These are phyloP conservation scores for Hermaeophaga mercurialis DNA, from an alignment of 2,888 invertebrate genomes.

Conservation along the genomic window DNA sequence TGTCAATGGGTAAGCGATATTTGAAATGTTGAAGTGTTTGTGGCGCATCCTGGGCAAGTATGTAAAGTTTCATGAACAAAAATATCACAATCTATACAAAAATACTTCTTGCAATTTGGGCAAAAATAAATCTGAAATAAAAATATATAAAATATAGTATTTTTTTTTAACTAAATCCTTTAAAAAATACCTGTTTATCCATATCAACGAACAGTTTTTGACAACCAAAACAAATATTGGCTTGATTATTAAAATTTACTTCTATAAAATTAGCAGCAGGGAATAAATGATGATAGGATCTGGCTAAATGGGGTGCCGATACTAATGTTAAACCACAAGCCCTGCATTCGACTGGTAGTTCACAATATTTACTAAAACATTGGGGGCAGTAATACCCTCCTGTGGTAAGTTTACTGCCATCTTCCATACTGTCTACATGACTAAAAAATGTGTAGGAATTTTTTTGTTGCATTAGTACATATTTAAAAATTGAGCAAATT, in stretches of 20 bases:
- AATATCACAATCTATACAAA: constrained; percentile 95
- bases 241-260: constrained; percentile 64
- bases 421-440: constrained; percentile 78
- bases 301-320: constrained; percentile 96
- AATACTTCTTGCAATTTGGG: constrained; percentile 75
- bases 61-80: constrained; percentile 93
- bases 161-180: neutral
- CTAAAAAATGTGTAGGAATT: too few species aligned
- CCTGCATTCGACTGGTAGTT: constrained; percentile 95
- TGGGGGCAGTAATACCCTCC: constrained; percentile 92
- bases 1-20: constrained; percentile 41
- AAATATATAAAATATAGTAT: neutral
- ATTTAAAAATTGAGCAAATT: too few species aligned
- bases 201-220: constrained; percentile 67
- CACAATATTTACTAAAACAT: constrained; percentile 97
- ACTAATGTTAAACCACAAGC: constrained; percentile 95
- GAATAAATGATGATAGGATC: constrained; percentile 97
- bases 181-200: constrained; percentile 71
- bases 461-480: too few species aligned
- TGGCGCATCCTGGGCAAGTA: constrained; percentile 96
- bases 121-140: constrained; percentile 78
- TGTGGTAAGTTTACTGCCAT: constrained; percentile 70
- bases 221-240: constrained; percentile 74
- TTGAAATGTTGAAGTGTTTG: constrained; percentile 63
- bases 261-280: constrained; percentile 88